A percentile compares a stretch with the other conserved stretches of the same genome.
Conservation (phyloP, 1,140 invertebrate genomes). For the Daktulosphaira vitifoliae region DNA sequence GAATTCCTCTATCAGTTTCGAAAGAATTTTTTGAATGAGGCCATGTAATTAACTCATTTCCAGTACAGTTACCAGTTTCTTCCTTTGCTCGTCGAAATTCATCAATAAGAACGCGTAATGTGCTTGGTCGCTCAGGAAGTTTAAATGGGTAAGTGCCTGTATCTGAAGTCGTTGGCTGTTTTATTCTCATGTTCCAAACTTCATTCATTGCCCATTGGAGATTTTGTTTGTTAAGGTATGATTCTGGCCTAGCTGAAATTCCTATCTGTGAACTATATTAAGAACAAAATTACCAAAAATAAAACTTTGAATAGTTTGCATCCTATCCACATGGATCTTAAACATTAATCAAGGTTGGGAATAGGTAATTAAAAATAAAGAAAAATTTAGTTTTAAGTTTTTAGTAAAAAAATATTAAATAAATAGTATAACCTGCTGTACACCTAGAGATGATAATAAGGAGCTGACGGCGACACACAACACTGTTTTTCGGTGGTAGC, state of each 20-base stretch:
- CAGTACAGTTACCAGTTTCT: too few species aligned
- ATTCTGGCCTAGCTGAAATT: constrained; percentile 1
- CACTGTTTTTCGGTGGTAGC: too few species aligned
- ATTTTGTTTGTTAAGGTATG: constrained; percentile 13
- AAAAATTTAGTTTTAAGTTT: too few species aligned
- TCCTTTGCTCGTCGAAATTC: constrained; percentile 1
- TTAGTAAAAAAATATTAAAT: too few species aligned
- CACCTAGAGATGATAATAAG: too few species aligned
- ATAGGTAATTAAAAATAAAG: too few species aligned
- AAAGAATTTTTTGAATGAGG: background rate
- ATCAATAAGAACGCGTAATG: constrained; percentile 11
- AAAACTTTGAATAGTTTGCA: too few species aligned
- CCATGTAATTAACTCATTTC: too few species aligned
- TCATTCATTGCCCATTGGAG: constrained; percentile 25
- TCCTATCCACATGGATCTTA: too few species aligned
- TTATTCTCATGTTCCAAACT: background rate
- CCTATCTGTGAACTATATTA: constrained; percentile 11
- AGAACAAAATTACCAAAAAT: background rate
- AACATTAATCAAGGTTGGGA: too few species aligned
- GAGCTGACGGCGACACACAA: too few species aligned
- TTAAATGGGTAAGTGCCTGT: background rate
- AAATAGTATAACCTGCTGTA: too few species aligned
- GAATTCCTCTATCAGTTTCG: background rate
- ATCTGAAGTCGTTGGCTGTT: background rate
- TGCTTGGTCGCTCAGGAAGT: constrained; percentile 7